Conservation (phyloP, 2,888 invertebrate genomes). For the Auanema freiburgensis region DNA sequence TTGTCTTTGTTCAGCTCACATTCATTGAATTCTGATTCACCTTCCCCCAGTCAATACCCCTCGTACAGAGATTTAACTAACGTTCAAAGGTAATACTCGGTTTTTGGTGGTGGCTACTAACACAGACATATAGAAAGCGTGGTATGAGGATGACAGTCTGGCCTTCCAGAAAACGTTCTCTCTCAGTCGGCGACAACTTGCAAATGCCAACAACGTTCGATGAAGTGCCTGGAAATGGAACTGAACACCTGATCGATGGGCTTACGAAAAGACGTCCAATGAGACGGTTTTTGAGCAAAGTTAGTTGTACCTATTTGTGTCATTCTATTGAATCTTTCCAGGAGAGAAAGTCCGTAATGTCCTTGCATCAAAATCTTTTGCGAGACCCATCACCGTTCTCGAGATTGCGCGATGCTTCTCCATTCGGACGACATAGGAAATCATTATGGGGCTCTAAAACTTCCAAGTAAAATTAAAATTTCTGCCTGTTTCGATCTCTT, state of each 20-base stretch:
- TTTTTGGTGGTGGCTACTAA: conserved; percentile 1
- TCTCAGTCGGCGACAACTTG: conserved; percentile 42
- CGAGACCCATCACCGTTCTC: conserved; percentile 40
- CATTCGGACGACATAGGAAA: conserved; percentile 25
- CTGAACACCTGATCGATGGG: neutral
- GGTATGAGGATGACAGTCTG: conserved; percentile 34
- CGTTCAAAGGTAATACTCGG: conserved; percentile 22
- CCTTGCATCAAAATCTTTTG: conserved; percentile 23
- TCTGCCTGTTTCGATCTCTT: conserved; percentile 10
- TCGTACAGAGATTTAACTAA: conserved; percentile 38
- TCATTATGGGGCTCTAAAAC: conserved; percentile 26
- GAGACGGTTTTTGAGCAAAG: conserved; percentile 5
- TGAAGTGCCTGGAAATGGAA: neutral
- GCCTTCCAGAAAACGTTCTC: conserved; percentile 44
- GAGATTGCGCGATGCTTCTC: conserved; percentile 34
- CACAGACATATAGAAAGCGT: conserved; percentile 27
- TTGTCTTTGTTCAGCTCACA: conserved; percentile 8
- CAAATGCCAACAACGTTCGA: conserved; percentile 9
- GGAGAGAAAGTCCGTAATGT: conserved; percentile 30
- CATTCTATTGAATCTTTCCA: conserved; percentile 15
- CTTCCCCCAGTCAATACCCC: conserved; percentile 43
- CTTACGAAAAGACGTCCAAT: neutral
- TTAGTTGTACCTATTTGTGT: no score
- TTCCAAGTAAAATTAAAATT: conserved; percentile 5
- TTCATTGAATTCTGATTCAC: conserved; percentile 30